A percentile compares a stretch with the other conserved stretches of the same genome.
These are phyloP conservation scores for Pseudobourletiella spinata DNA, from an alignment of 1,140 invertebrate species.

Conservation along the genomic window DNA sequence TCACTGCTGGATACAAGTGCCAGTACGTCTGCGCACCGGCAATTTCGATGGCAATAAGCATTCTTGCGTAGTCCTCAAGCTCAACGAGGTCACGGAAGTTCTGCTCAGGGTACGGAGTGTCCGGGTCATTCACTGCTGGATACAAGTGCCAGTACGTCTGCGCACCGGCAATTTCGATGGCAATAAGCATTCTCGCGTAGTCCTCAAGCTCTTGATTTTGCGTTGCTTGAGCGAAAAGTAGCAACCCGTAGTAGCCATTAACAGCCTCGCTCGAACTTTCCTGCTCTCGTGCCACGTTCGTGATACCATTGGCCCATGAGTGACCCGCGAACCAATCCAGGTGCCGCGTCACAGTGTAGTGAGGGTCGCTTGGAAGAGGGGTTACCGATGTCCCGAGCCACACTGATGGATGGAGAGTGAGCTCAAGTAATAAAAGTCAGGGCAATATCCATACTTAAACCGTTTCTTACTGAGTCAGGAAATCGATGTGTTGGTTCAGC, in stretches of 20 bases:
- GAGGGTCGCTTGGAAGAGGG: constrained; percentile 12
- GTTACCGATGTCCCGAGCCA: constrained; percentile 12
- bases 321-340: constrained; percentile 18
- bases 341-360: constrained; percentile 10
- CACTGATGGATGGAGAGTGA: not conserved
- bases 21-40: constrained; percentile 8
- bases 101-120: constrained; percentile 18
- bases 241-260: constrained; percentile 16
- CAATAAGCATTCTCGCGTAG: constrained; percentile 7
- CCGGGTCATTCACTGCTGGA: constrained; percentile 1
- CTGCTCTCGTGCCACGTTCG: not conserved
- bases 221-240: not conserved
- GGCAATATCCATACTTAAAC: no score
- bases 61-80: constrained; percentile 10
- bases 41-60: constrained; percentile 14
- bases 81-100: constrained; percentile 3
- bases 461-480: constrained; percentile 13
- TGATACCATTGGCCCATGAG: constrained; percentile 15
- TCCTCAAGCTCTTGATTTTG: constrained; percentile 1
- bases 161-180: constrained; percentile 13
- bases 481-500: constrained; percentile 9
- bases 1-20: constrained; percentile 10
- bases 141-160: constrained; percentile 14
- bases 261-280: constrained; percentile 14
- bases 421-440: no score